Conservation (phyloP, 2,888 invertebrate genomes). For the Lagria hirta region DNA sequence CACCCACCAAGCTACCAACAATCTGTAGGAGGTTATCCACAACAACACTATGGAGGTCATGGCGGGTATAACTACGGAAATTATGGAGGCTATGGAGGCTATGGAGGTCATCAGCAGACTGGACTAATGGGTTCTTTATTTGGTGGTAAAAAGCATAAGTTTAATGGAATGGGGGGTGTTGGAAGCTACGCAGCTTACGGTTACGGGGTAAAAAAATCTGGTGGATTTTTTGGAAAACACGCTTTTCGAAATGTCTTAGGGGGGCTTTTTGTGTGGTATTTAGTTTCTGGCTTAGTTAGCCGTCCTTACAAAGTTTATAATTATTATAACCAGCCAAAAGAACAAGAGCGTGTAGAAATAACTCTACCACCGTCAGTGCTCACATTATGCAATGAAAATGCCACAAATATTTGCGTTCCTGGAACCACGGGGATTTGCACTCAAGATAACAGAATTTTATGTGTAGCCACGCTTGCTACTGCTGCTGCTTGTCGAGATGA, state of each 20-base stretch:
- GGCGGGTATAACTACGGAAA: constrained; percentile 19
- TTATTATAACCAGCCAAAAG: constrained; percentile 46
- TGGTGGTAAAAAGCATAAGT: no score
- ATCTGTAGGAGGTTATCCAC: no score
- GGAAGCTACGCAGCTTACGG: constrained; percentile 29
- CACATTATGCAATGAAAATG: constrained; percentile 46
- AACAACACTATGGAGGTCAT: constrained; percentile 16
- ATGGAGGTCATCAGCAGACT: constrained; percentile 14
- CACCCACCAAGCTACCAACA: neutral
- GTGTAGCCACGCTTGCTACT: constrained; percentile 43
- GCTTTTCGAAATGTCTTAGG: constrained; percentile 45
- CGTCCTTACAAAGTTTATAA: constrained; percentile 46
- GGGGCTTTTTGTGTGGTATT: constrained; percentile 46
- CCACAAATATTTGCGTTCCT: constrained; percentile 44
- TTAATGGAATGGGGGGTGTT: constrained; percentile 32
- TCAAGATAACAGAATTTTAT: constrained; percentile 45
- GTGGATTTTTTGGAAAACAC: constrained; percentile 42
- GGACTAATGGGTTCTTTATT: constrained; percentile 24
- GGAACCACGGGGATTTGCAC: constrained; percentile 46
- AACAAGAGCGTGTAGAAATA: constrained; percentile 42
- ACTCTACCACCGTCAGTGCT: constrained; percentile 45
- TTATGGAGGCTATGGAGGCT: constrained; percentile 28
- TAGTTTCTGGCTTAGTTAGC: constrained; percentile 41
- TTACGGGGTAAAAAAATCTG: constrained; percentile 33
- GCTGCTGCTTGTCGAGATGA: constrained; percentile 42